Base-by-base conservation (phyloP, 1,140 invertebrate species). In the Harlomillsia oculata region DNA sequence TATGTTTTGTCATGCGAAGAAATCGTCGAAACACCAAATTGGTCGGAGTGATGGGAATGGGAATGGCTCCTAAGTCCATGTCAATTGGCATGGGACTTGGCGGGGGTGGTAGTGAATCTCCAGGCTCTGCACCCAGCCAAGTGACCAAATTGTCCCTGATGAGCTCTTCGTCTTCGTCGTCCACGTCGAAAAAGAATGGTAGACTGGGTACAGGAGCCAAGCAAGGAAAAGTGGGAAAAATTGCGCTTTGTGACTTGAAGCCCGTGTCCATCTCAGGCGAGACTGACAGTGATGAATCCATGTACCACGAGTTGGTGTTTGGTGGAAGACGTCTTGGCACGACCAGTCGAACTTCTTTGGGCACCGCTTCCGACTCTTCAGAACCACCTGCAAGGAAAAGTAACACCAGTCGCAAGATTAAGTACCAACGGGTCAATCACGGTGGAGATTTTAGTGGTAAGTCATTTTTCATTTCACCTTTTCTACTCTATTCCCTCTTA, bases 241-340 rank as follows among this genome's bases (percentile, higher is more conserved):
- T 63, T 30, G 46, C 56, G 18, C 52, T 63, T 21, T 56, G 56
- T 63, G 61, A 63, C 53, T 58, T 63, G 48, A 63, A 63, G 23
- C 61, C 61, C 32, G 56, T 63, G 16, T 63, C 61, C 20, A 62
- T 62, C 39, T 49, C 60, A 39, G 52, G 56, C 37, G 61, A 63
- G 56, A 59, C 46, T 45, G 61, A 63, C 48, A 62, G 60, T 62
- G 61, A 63, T 56, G 61, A 63, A 56, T 63, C 61, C 44, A 45
- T 63, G 13, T 63, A 63, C 37, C 61, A 63, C 29, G 61, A 63
- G 46, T 46, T 63, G 14, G 61, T 59, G 32, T 63, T 59, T 53
- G 61, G 61, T 14, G 32, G 26, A 28, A 16, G 21, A 14, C 18
- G 18, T 16, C 2, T 2, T 23, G 14, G n/a, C n/a, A n/a, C n/a